These are phyloP conservation scores for Microvelia longipes DNA, from an alignment of 1,140 invertebrate species.

Conservation along the genomic window DNA sequence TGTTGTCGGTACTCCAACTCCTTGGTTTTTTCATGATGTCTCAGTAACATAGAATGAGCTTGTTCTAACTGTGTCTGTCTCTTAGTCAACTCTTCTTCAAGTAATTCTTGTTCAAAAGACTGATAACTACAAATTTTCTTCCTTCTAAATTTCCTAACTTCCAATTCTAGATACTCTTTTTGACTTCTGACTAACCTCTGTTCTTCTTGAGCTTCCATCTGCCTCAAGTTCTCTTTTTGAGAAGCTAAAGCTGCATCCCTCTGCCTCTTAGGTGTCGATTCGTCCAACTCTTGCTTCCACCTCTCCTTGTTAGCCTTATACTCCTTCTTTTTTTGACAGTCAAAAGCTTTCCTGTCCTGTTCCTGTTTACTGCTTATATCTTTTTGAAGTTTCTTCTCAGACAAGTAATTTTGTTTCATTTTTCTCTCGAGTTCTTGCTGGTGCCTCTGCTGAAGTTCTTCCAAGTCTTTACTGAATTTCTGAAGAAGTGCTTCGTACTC, in stretches of 20 bases:
- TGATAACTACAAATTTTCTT: constrained; percentile 77
- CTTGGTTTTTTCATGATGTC: constrained; percentile 93
- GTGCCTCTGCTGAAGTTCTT: constrained; percentile 75
- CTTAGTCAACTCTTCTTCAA: constrained; percentile 86
- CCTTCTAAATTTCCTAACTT: constrained; percentile 82
- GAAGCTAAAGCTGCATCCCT: constrained; percentile 58
- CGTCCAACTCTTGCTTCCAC: constrained; percentile 86
- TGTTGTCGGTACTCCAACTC: constrained; percentile 91
- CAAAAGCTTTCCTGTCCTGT: constrained; percentile 73
- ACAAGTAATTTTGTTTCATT: constrained; percentile 68
- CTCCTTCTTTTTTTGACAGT: constrained; percentile 86
- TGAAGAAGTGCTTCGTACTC: constrained; percentile 87
- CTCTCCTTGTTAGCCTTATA: constrained; percentile 96
- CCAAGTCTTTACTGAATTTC: constrained; percentile 81
- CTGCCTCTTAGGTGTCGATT: constrained; percentile 80
- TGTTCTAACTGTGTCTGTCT: constrained; percentile 85
- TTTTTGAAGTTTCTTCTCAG: constrained; percentile 86
- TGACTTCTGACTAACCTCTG: constrained; percentile 70
- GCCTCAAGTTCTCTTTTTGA: constrained; percentile 83
- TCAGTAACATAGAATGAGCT: constrained; percentile 83
- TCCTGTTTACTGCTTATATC: constrained; percentile 81
- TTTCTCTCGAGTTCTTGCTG: constrained; percentile 79
- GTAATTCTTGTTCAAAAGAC: constrained; percentile 75
- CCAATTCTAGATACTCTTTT: constrained; percentile 78
- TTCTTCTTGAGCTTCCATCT: constrained; percentile 81